These are phyloP conservation scores for Cyphomyrus discorhynchus DNA, from an alignment of 2,113 vertebrate species.

Conservation along the genomic window DNA sequence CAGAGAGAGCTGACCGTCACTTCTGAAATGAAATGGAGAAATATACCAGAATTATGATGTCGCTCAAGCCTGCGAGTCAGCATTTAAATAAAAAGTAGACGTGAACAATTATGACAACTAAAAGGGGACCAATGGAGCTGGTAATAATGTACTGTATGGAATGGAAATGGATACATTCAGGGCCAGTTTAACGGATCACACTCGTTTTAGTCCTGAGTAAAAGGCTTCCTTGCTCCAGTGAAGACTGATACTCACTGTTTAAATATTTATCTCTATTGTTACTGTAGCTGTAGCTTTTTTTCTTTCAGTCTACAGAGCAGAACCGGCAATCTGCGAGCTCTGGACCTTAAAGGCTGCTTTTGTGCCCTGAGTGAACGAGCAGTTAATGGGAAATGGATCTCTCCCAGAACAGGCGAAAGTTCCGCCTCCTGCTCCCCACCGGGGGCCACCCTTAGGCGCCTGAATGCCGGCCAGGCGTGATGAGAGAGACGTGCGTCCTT, in stretches of 20 bases:
- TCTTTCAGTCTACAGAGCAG: background rate
- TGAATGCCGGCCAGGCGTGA: background rate
- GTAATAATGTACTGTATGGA: background rate
- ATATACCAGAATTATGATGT: background rate
- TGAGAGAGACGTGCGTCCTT: background rate
- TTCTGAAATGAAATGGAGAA: background rate
- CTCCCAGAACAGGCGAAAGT: background rate
- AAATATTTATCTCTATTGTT: background rate
- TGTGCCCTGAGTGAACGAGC: conserved; percentile 7
- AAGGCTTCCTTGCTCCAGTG: background rate
- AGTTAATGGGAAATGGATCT: conserved; percentile 24
- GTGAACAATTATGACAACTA: background rate
- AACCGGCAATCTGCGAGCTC: conserved; percentile 21
- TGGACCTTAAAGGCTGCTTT: background rate
- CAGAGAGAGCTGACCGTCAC: background rate
- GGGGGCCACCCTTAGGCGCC: background rate
- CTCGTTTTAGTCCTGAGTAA: background rate
- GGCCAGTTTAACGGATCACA: background rate
- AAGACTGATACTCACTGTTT: background rate
- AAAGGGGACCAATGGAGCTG: background rate
- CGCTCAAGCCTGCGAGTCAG: background rate
- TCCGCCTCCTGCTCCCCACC: background rate
- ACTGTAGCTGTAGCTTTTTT: background rate
- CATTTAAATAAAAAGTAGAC: background rate
- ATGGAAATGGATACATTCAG: background rate